Conservation (phyloP, 1,140 invertebrate species). For the Bradysia coprophila region DNA sequence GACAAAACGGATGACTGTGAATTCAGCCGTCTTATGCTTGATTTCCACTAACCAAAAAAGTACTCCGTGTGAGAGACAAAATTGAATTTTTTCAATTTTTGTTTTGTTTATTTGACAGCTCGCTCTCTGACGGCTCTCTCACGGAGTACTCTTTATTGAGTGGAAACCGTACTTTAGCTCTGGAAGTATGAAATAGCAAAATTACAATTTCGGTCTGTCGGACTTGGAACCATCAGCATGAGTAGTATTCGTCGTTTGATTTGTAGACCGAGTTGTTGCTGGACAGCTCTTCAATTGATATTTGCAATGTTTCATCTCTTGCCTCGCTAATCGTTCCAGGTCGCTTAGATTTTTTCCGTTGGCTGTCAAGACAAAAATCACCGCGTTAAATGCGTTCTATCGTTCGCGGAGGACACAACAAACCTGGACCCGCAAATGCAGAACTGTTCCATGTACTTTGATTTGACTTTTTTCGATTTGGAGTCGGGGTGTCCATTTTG, state of each 20-base stretch:
- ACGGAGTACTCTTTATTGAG: too few species aligned
- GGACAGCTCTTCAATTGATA: constrained; percentile 25
- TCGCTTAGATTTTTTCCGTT: constrained; percentile 22
- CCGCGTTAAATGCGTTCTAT: too few species aligned
- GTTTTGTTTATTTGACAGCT: too few species aligned
- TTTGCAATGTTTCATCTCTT: constrained; percentile 25
- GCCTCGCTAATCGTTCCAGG: constrained; percentile 26
- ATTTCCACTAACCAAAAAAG: too few species aligned
- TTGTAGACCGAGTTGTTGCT: constrained; percentile 11
- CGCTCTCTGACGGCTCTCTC: too few species aligned
- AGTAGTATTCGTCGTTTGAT: constrained; percentile 8
- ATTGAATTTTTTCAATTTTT: too few species aligned
- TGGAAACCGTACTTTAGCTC: too few species aligned
- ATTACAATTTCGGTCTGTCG: constrained; percentile 2
- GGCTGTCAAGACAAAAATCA: constrained; percentile 19
- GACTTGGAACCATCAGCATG: constrained; percentile 1
- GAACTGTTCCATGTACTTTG: constrained; percentile 22
- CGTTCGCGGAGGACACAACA: too few species aligned
- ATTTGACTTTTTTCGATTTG: constrained; percentile 18
- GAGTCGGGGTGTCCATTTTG: constrained; percentile 25
- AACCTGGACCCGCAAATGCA: constrained; percentile 15
- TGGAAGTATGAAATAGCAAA: too few species aligned
- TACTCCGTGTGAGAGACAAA: too few species aligned
- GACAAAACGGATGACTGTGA: too few species aligned
- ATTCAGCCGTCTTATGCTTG: too few species aligned